Evolutionary conservation across 2,888 invertebrate species (phyloP).

Genomic region (Drosophila birchii): DNA sequence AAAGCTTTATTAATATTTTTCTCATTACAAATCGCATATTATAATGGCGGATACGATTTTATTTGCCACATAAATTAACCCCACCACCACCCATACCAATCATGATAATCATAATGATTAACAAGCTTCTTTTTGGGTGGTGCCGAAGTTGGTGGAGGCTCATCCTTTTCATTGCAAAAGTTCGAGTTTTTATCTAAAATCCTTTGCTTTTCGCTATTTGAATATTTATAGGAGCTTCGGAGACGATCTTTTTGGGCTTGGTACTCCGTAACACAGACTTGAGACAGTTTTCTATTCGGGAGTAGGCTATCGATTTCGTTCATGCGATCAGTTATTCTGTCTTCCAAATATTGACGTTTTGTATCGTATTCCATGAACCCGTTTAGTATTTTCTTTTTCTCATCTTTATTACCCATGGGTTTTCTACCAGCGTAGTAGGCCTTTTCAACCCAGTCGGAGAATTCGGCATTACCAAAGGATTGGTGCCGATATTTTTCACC

Average conservation of each 20-base stretch:
- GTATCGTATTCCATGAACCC: neutral
- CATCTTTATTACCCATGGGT: neutral
- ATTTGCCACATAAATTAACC: neutral
- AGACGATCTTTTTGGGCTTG: neutral
- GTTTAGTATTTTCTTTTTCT: rapidly evolving
- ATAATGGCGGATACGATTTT: neutral
- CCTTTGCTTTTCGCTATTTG: neutral
- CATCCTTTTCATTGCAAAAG: rapidly evolving
- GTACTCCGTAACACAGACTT: neutral
- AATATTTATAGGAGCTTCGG: neutral
- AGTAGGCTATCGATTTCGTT: neutral
- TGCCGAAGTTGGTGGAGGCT: neutral
- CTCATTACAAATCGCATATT: neutral
- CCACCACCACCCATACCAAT: neutral
- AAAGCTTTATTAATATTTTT: neutral
- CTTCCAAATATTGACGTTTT: neutral
- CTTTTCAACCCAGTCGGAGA: neutral
- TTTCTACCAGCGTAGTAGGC: too few relatives aligned
- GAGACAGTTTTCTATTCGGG: neutral
- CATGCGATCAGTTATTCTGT: neutral
- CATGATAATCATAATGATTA: too few relatives aligned
- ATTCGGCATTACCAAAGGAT: neutral
- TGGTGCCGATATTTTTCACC: neutral
- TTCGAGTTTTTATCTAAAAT: neutral
- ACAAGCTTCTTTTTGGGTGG: too few relatives aligned